These are phyloP conservation scores for Tychaedon coryphoeus DNA, from an alignment of 2,113 vertebrate species.

Conservation along the genomic window DNA sequence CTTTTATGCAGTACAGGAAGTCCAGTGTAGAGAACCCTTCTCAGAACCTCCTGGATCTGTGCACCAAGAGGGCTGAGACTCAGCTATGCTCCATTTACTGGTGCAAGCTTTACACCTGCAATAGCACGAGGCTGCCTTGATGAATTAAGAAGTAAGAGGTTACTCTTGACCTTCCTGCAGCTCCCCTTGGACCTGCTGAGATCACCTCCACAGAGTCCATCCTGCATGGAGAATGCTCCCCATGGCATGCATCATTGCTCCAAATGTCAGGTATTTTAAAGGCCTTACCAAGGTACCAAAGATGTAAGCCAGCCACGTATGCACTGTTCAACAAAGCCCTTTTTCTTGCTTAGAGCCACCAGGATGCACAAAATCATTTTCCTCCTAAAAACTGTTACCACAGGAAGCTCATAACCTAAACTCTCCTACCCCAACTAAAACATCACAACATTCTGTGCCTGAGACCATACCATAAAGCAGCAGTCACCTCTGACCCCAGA, in stretches of 20 bases:
- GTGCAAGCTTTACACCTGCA: neutral
- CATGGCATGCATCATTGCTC: neutral
- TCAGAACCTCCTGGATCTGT: neutral
- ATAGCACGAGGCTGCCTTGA: neutral
- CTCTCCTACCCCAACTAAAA: neutral
- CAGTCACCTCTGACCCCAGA: conserved; percentile 1
- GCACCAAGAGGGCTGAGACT: neutral
- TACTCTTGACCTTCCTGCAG: neutral
- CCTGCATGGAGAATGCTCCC: neutral
- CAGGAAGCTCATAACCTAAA: neutral
- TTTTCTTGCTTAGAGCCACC: neutral
- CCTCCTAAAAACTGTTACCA: neutral
- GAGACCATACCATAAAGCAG: conserved; percentile 23
- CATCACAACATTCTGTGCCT: neutral
- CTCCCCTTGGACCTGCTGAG: neutral
- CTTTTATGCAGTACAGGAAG: neutral
- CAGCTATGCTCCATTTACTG: neutral
- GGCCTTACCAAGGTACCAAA: neutral
- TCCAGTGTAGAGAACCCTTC: neutral
- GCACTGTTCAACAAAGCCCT: neutral
- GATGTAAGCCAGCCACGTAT: neutral
- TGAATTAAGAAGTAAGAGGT: neutral
- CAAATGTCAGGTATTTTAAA: neutral
- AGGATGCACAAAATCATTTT: neutral
- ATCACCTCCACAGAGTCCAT: neutral